Percentiles rank a stretch among this genome's conserved stretches.
These are phyloP conservation scores for Hemithea aestivaria DNA, from an alignment of 2,888 invertebrate genomes.

Conservation along the genomic window DNA sequence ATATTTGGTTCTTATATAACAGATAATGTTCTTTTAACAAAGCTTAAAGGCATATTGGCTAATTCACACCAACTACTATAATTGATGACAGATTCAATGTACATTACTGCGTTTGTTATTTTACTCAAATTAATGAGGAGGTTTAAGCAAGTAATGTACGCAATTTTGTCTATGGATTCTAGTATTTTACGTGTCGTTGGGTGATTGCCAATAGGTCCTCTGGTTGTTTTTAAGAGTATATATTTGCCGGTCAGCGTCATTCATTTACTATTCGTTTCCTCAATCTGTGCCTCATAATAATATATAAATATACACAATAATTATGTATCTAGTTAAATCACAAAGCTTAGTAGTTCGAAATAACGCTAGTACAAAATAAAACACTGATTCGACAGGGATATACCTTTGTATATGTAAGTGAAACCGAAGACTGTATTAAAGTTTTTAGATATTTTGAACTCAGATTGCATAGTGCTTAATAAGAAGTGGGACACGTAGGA, in stretches of 20 bases:
- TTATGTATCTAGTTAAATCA: slow-evolving; percentile 28
- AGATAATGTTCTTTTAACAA: too few relatives aligned
- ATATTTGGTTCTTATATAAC: too few relatives aligned
- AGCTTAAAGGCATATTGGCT: too few relatives aligned
- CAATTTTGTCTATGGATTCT: too few relatives aligned
- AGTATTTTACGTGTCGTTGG: neutral
- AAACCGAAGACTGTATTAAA: slow-evolving; percentile 75
- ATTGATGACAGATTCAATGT: too few relatives aligned
- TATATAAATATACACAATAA: slow-evolving; percentile 4
- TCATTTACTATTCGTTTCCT: slow-evolving; percentile 36
- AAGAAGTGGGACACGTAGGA: slow-evolving; percentile 9
- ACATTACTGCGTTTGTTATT: too few relatives aligned
- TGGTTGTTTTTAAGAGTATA: neutral
- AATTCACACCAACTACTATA: too few relatives aligned
- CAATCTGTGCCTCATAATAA: slow-evolving; percentile 45
- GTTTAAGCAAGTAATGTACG: too few relatives aligned
- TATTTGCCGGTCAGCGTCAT: slow-evolving; percentile 7
- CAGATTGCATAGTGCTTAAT: slow-evolving; percentile 28
- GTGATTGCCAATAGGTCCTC: too few relatives aligned
- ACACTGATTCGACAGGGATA: slow-evolving; percentile 73
- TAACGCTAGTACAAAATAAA: slow-evolving; percentile 70
- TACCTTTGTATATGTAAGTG: slow-evolving; percentile 67
- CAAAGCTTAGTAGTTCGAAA: slow-evolving; percentile 56
- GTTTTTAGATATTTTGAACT: slow-evolving; percentile 68
- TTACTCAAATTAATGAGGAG: too few relatives aligned